Evolutionary conservation across 2,888 invertebrate genomes (phyloP), one percentile per base, ranked within the genome.

Genomic region (Sympetrum striolatum): DNA sequence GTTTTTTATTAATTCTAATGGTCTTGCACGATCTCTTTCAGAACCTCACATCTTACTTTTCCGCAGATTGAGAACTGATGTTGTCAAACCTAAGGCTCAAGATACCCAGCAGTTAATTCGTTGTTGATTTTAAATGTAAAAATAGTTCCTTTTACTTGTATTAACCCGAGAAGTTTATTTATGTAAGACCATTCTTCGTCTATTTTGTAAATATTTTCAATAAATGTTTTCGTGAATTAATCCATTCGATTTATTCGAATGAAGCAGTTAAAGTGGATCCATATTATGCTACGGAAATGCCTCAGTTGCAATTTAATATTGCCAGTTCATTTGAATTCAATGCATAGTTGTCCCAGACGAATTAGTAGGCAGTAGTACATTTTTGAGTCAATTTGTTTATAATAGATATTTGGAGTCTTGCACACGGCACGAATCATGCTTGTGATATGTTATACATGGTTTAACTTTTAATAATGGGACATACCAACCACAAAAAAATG

Each of bases 31-130:
- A 81, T 90, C 91, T 90, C 90, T 91, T 86, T 91, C 93, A 95
- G 98, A 98, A 93, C 98, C 98, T 0, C 98, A 98, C 93, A 97
- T 98, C 0, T 94, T 98, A 91, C 94, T 98, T 39, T 98, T 98
- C 93, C 94, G 97, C 48, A 95, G 97, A 92, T 95, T 95, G 5
- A 93, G 94, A 60, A 86, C 86, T 35, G 86, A 86, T n/a, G 60
- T 60, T 35, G 60, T 37, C n/a, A 12, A 60, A 35, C 60, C 86
- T 6, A 86, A 12, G 35, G 0, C n/a, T 22, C 60, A 37, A 37
- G 86, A 86, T 37, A 60, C 86, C 4, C 86, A 39, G 22, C 86
- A 86, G 37, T 31, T 60, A 37, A 37, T 86, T 37, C 86, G 60
- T 8, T 86, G 86, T 86, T 64, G 60, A 86, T 60, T 39, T 39